Base-by-base conservation (phyloP, 2,797 vertebrate genomes). In the Leuciscus waleckii region DNA sequence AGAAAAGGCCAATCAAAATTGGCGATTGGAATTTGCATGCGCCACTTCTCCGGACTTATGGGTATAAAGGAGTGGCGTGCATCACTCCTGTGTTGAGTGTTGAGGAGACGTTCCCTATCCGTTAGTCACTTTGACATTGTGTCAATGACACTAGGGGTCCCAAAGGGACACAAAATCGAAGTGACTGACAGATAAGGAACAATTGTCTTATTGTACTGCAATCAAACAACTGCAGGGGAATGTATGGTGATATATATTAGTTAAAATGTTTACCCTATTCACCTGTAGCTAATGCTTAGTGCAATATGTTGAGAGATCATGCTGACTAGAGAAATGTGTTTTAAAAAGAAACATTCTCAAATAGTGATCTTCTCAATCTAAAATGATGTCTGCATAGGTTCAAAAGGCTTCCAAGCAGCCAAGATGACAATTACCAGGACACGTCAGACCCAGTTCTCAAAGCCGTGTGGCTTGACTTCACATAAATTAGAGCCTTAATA, bases 401-500 rank as follows among this genome's bases (percentile, higher is more conserved):
- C 32, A 58, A 58, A 58, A 77, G 54, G 35, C 54, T 61, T n/a
- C 37, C 75, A n/a, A 39, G 54, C 35, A 26, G 14, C 75, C 35
- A 41, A 78, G 35, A 78, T 26, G 35, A 39, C 75, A 78, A 78
- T 78, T 78, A 78, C 23, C 54, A 61, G 37, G 29, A 69, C 21
- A 54, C 32, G 7, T 39, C 79, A 81, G 63, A 37, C 43, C 79
- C 37, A 68, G 63, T 81, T 81, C 65, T 68, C 37, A 39, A 71
- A 68, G 43, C 35, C 3, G 14, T 9, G 67, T 71, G 49, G 67
- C 23, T 41, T 70, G 67, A 81, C 49, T 56, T 80, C 79, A 80
- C 79, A 68, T 68, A 80, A 80, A 80, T 80, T 68, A 80, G 26
- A 80, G 63, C 41, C 63, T 80, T 81, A 81, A 81, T 81, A 70